Conservation (phyloP, 2,888 invertebrate species). For the Dromius quadrimaculatus region DNA sequence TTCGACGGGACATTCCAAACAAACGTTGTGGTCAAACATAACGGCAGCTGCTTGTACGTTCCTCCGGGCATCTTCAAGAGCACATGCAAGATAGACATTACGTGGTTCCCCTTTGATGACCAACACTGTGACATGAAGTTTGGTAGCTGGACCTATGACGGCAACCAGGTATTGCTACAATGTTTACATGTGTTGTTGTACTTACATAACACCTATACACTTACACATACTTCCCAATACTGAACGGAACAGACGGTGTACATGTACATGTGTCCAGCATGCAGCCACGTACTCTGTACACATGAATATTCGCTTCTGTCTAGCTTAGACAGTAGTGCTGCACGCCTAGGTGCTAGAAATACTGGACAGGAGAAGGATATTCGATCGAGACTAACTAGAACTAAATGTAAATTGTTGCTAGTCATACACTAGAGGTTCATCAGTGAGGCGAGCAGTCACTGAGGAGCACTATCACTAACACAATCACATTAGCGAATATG, state of each 20-base stretch:
- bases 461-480: too few relatives aligned
- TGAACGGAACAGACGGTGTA: neutral
- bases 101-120: constrained; percentile 99
- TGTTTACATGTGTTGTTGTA: constrained; percentile 53
- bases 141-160: constrained; percentile 99
- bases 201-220: constrained; percentile 40
- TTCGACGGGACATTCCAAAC: constrained; percentile 99
- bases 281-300: neutral
- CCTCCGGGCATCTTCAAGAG: constrained; percentile 99
- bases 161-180: constrained; percentile 83
- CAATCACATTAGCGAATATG: neutral
- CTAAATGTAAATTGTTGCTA: too few relatives aligned
- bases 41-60: constrained; percentile 99
- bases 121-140: constrained; percentile 99
- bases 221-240: neutral
- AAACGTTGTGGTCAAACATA: constrained; percentile 98
- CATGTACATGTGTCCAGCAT: neutral
- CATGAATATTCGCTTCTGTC: constrained; percentile 1
- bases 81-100: constrained; percentile 99
- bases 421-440: too few relatives aligned
- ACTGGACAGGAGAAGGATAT: constrained; percentile 3
- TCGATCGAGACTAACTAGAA: too few relatives aligned
- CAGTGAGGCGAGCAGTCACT: too few relatives aligned
- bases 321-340: neutral
- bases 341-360: neutral